A percentile compares a stretch with the other conserved stretches of the same genome.
Evolutionary conservation across 1,140 invertebrate genomes (phyloP).

Genomic region (Drosophila oshimai): DNA sequence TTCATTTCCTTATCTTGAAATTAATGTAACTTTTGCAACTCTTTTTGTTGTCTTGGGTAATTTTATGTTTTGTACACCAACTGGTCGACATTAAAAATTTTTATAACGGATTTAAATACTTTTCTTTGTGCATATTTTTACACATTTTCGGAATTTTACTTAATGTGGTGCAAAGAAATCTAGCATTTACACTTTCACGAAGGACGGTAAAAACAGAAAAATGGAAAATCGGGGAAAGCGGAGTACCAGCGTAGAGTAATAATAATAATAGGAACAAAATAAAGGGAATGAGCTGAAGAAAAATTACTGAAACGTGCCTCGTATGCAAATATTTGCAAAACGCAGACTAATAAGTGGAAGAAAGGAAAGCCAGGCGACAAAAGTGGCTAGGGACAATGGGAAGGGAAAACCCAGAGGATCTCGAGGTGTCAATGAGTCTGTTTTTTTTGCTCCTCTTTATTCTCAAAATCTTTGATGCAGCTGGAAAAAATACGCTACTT

Average conservation of each 20-base stretch:
- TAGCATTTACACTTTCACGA: constrained; percentile 65
- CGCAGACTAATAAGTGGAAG: constrained; percentile 74
- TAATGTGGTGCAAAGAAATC: constrained; percentile 72
- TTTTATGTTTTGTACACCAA: background rate
- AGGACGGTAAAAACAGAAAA: constrained; percentile 21
- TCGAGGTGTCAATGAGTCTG: constrained; percentile 10
- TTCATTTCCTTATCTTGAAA: background rate
- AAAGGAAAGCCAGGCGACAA: constrained; percentile 18
- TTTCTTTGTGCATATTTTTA: constrained; percentile 20
- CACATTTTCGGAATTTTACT: constrained; percentile 5
- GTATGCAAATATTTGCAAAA: constrained; percentile 81
- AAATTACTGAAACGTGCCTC: constrained; percentile 73
- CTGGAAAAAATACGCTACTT: background rate
- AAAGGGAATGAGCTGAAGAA: constrained; percentile 60
- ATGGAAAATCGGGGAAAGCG: constrained; percentile 3
- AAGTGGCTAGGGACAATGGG: constrained; percentile 22
- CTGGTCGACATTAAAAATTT: constrained; percentile 9
- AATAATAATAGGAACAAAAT: constrained; percentile 67
- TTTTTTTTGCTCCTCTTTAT: background rate
- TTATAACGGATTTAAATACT: constrained; percentile 31
- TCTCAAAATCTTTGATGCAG: background rate
- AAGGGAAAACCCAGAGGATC: background rate
- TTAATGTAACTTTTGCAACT: background rate
- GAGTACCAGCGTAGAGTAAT: constrained; percentile 7
- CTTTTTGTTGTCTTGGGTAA: background rate